Evolutionary conservation across 92 coral and sea anemone genomes (phyloP), one percentile per base, ranked within the genome.

Genomic region (Zoanthus sansibaricus): DNA sequence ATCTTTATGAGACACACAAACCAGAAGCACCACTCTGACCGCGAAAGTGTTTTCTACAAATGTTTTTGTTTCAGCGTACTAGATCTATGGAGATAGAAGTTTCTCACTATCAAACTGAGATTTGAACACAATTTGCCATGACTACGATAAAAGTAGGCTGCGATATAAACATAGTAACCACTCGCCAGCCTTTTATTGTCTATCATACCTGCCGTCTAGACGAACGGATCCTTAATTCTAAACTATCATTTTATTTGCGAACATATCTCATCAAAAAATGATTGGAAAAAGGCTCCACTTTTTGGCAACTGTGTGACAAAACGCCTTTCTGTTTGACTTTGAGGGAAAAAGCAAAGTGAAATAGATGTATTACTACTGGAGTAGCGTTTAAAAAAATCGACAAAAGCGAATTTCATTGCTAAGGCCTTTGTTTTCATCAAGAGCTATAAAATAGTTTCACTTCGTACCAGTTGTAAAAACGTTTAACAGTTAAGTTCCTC

Each of bases 1-100:
- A 66, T 80, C 85, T 80, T 80, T 66, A 67, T 75, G 64, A 75
- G 68, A 62, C 73, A 64, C 62, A 66, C 75, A 71, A 67, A 64
- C 64, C 75, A 66, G 51, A 44, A 75, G 66, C 30, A 70, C 61
- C 55, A n/a, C 61, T 12, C 3, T 66, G 20, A 66, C 45, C 85
- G 6, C 72, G 59, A 1, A 25, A 67, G 71, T 79, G n/a, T 80
- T 44, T 67, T 16, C 75, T 21, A 45, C 74, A 64, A 45, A 64
- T 80, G 13, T 16, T 76, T 80, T 80, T 33, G 62, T 78, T 58
- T 78, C 9, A 67, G 10, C 75, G 45, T 37, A 46, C 59, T 30
- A 80, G 56, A 80, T 31, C 75, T 49, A 49, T 54, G 66, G 58
- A 64, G 44, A 68, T 31, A 64, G 72, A 45, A 21, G 20, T 61